These are phyloP conservation scores for Greenwoodochromis staneri DNA, from an alignment of 2,113 vertebrate genomes.

Conservation along the genomic window DNA sequence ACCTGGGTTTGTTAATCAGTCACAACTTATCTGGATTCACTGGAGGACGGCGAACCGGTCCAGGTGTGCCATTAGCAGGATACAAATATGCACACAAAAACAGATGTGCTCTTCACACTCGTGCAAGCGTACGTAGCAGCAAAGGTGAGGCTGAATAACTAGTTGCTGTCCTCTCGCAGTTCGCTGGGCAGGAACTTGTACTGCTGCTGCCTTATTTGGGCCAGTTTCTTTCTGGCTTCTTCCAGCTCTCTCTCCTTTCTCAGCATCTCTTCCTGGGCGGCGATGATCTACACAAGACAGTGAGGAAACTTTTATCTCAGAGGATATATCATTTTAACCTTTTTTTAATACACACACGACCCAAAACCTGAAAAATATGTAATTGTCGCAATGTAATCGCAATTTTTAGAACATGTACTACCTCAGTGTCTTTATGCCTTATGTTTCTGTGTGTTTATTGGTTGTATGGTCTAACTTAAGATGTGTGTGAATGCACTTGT, in stretches of 20 bases:
- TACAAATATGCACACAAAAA: neutral
- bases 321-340: neutral
- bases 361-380: neutral
- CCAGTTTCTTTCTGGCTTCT: conserved; percentile 95
- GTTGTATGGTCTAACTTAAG: neutral
- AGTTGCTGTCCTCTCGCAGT: conserved; percentile 89
- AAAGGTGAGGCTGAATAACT: neutral
- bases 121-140: neutral
- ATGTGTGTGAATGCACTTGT: neutral
- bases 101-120: neutral
- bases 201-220: conserved; percentile 98
- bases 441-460: neutral
- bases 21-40: neutral
- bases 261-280: conserved; percentile 98
- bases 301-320: neutral
- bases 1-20: neutral
- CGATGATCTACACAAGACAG: conserved; percentile 82
- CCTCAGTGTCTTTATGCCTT: neutral
- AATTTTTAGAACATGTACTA: neutral
- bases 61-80: neutral
- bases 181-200: conserved; percentile 97
- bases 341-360: neutral
- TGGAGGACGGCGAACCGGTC: neutral
- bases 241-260: conserved; percentile 95
- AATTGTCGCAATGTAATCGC: neutral